Evolutionary conservation across 2,888 invertebrate species (phyloP), one percentile per base, ranked within the genome.

Genomic region (Tetrapedia diversipes): DNA sequence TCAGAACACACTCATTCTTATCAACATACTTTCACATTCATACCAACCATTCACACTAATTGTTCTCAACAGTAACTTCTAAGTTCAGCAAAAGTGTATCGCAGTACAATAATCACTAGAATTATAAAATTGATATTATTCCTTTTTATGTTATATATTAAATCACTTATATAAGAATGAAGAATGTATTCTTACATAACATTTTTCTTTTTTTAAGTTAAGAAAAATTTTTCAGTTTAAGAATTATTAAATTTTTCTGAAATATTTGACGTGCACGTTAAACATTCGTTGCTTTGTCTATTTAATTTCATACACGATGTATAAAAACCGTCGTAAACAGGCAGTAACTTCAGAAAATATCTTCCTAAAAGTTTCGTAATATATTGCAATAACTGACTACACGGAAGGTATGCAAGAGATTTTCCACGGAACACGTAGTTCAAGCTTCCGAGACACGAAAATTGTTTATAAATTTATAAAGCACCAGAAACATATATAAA

Each of bases 301-400:
- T 51, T 70, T 70, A 67, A 67, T 49, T 41, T 41, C 41, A n/a
- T 19, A n/a, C 19, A 49, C 37, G 32, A 49, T n/a, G 56, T n/a
- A 56, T 66, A 67, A 66, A 67, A 32, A 56, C 14, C 34, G 49
- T 41, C 56, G 56, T 70, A 67, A 67, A 67, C 56, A 70, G 68
- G 22, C 11, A 51, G 56, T 49, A 70, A 67, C 49, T 49, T 41
- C 32, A 24, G 56, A 47, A 56, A 67, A 67, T 70, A 70, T 49
- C 56, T 32, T 34, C 24, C 41, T 32, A 34, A 67, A 70, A 67
- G 56, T 70, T 70, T 67, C 24, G 19, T 57, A 70, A 70, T 70
- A 67, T 56, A 57, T 57, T 16, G 70, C 67, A 8, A 32, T n/a
- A 27, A 64, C 34, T 27, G 27, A 56, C 29, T 45, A 34, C 19